A percentile compares a stretch with the other conserved stretches of the same genome.
These are phyloP conservation scores for Meleagris gallopavo DNA, from an alignment of 2,113 vertebrate species.

Conservation along the genomic window DNA sequence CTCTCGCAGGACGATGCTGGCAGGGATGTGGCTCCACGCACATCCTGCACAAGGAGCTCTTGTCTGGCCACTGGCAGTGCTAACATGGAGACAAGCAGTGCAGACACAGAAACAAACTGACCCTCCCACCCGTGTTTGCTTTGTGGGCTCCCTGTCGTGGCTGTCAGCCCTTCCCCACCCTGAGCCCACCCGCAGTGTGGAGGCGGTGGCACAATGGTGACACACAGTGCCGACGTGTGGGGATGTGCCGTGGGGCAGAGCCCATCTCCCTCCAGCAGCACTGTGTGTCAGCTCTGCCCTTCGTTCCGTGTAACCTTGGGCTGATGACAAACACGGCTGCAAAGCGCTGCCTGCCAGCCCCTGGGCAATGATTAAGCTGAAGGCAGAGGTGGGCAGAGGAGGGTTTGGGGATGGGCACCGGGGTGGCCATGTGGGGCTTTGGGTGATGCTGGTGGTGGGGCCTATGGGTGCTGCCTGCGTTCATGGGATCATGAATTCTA, in stretches of 20 bases:
- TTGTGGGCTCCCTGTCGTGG: accelerated
- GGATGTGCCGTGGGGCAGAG: not conserved
- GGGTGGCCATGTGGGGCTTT: not conserved
- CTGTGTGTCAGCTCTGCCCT: not conserved
- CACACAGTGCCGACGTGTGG: accelerated
- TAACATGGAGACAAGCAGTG: not conserved
- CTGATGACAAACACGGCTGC: not conserved
- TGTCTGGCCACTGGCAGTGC: not conserved
- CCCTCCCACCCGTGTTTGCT: not conserved
- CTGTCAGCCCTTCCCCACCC: not conserved
- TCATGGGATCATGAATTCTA: too few species aligned
- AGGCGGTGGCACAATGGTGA: not conserved
- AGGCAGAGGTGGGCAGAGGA: not conserved
- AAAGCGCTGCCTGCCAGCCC: not conserved
- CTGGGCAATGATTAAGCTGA: slow-evolving; percentile 16
- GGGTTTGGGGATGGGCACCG: not conserved
- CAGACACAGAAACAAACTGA: not conserved
- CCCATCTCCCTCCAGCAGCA: not conserved
- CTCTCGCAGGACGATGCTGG: not conserved
- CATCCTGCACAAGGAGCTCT: not conserved
- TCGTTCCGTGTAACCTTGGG: not conserved
- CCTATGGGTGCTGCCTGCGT: not conserved
- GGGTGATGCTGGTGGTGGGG: not conserved
- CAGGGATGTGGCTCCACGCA: not conserved
- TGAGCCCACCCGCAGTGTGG: not conserved